Percentiles rank a stretch among this genome's conserved stretches.
These are phyloP conservation scores for Stenurella melanura DNA, from an alignment of 2,888 invertebrate genomes.

Conservation along the genomic window DNA sequence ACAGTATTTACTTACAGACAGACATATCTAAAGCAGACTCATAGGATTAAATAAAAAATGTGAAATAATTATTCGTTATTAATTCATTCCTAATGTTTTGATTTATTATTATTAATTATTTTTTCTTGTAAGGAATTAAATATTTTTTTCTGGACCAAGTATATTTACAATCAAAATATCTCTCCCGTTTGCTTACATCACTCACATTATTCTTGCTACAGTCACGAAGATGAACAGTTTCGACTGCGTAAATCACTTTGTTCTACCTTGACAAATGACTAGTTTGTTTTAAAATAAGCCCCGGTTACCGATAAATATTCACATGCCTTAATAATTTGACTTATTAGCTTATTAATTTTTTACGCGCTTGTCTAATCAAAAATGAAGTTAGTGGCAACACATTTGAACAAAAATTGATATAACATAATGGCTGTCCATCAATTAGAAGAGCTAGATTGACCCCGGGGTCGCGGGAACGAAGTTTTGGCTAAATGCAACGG, in stretches of 20 bases:
- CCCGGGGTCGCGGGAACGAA: constrained; percentile 62
- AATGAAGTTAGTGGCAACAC: constrained; percentile 46
- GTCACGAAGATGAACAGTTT: too few relatives aligned
- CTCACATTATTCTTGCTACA: too few relatives aligned
- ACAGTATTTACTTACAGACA: too few relatives aligned
- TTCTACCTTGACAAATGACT: neutral
- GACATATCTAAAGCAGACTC: too few relatives aligned
- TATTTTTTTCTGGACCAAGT: too few relatives aligned
- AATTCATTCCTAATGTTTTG: too few relatives aligned
- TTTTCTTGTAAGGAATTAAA: too few relatives aligned
- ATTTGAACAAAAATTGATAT: constrained; percentile 50
- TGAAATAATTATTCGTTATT: too few relatives aligned
- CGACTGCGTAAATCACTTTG: neutral
- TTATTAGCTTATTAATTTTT: constrained; percentile 28
- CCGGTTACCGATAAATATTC: neutral
- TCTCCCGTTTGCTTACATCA: too few relatives aligned
- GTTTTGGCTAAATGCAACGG: constrained; percentile 58
- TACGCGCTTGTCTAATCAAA: constrained; percentile 38
- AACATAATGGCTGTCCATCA: constrained; percentile 61
- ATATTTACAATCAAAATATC: too few relatives aligned
- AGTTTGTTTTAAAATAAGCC: neutral
- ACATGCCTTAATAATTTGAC: constrained; percentile 17
- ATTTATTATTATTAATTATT: too few relatives aligned
- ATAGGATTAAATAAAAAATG: too few relatives aligned
- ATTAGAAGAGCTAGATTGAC: constrained; percentile 59